These are phyloP conservation scores for Antigone vipio DNA, from an alignment of 2,113 vertebrate genomes.

Conservation along the genomic window DNA sequence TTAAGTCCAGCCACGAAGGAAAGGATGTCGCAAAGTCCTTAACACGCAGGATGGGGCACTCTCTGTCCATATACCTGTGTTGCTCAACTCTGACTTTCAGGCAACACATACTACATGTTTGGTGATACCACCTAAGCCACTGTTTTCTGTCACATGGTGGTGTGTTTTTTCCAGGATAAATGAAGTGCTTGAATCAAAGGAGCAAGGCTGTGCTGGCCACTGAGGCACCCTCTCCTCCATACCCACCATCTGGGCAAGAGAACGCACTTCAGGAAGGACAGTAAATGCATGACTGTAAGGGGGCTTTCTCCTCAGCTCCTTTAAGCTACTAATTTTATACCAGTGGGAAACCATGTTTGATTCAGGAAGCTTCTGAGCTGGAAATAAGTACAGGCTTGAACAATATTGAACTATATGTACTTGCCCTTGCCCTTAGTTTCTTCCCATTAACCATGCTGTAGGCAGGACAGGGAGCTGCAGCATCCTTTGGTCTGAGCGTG, in stretches of 20 bases:
- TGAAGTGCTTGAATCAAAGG: not conserved
- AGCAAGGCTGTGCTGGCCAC: not conserved
- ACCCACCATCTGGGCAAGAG: rapidly evolving
- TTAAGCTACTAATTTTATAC: not conserved
- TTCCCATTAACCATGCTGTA: not conserved
- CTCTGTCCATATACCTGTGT: not conserved
- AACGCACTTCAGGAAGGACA: not conserved
- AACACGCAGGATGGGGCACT: not conserved
- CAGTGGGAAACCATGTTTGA: not conserved
- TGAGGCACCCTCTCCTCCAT: rapidly evolving
- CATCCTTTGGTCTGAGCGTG: not conserved
- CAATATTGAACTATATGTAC: not conserved
- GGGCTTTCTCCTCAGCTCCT: not conserved
- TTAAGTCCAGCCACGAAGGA: not conserved
- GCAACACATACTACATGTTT: not conserved
- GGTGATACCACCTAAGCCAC: not conserved
- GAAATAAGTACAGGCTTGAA: not conserved
- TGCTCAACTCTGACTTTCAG: constrained; percentile 3
- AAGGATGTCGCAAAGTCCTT: not conserved
- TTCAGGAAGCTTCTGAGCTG: not conserved
- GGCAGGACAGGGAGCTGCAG: not conserved
- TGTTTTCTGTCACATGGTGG: not conserved
- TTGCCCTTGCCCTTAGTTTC: not conserved
- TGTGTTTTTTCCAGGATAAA: not conserved
- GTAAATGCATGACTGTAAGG: not conserved